Evolutionary conservation across 30 jellyfish, hydroid and myxozoan species (phyloP), one percentile per base, ranked within the genome.

Genomic region (Aurelia coerulea): DNA sequence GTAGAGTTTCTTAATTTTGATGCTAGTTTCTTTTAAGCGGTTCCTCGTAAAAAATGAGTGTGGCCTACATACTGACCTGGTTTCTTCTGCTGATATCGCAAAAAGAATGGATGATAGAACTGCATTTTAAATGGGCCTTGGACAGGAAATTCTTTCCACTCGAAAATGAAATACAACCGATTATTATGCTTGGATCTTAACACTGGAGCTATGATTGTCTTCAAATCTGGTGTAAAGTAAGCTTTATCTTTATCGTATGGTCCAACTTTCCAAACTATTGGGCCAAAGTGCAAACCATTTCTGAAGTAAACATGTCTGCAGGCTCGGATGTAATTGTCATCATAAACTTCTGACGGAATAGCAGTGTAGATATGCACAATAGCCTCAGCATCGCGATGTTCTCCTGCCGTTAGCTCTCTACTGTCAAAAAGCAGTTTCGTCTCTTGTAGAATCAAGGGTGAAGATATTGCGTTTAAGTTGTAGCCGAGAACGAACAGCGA

Each of bases 331-430:
- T 74, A 74, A 11, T 29, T 10, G 6, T 67, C 31, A 18, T 49
- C 70, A 15, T n/a, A 46, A 1, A 62, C 23, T 15, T 74, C 85
- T 7, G 58, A 29, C 5, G 85, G 85, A 10, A 74, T 31, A 42
- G 52, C 72, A 4, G 52, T 39, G 85, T 42, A 74, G 10, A 74
- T 74, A 81, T 68, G 64, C 50, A 10, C 67, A 31, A 42, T 75
- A 72, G 56, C 37, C 54, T n/a, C 93, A 84, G 72, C 60, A 70
- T n/a, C 75, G 85, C 92, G 86, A 83, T 56, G 19, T 70, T 37
- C 81, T 54, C 4, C 29, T 10, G 73, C 1, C 60, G 0, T 23
- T 56, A 4, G 6, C 14, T 46, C 56, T 46, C 56, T 46, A 7
- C 13, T 46, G 56, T 46, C 56, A 46, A 46, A 46, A 6, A 2